A percentile compares a stretch with the other conserved stretches of the same genome.
Evolutionary conservation across 2,888 invertebrate genomes (phyloP).

Genomic region (Chalcosyrphus nemorum): DNA sequence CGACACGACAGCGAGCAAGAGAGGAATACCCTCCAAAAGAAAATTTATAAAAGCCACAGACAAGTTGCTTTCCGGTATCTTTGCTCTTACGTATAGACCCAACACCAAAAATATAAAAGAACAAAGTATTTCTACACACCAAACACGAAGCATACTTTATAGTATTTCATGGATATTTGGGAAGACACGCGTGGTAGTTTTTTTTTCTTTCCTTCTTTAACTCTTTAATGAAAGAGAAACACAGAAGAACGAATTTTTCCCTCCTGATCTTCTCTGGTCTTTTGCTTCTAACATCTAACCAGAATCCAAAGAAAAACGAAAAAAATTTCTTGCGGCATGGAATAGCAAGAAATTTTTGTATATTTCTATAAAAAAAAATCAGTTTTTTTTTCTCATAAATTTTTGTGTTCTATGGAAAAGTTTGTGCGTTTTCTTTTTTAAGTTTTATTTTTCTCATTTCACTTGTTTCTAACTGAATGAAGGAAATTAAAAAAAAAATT

Average conservation of each 20-base stretch:
- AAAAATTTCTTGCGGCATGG: constrained; percentile 74
- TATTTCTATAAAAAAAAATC: constrained; percentile 13
- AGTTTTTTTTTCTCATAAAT: background rate
- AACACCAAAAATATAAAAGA: background rate
- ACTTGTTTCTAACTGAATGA: background rate
- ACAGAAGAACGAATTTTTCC: constrained; percentile 18
- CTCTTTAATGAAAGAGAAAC: constrained; percentile 35
- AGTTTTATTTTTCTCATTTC: background rate
- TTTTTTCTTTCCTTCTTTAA: no score
- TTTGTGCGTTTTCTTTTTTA: constrained; percentile 10
- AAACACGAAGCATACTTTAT: background rate
- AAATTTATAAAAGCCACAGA: constrained; percentile 43
- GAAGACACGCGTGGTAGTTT: constrained; percentile 40
- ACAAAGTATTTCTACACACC: constrained; percentile 2
- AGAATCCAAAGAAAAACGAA: background rate
- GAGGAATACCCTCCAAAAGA: constrained; percentile 15
- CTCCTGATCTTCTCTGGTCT: constrained; percentile 17
- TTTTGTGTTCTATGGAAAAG: background rate
- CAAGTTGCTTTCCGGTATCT: constrained; percentile 53
- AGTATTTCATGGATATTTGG: constrained; percentile 33
- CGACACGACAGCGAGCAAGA: background rate
- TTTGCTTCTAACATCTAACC: background rate
- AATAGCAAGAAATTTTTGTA: constrained; percentile 73
- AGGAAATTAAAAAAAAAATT: constrained; percentile 23
- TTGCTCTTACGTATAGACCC: background rate